These are phyloP conservation scores for Mohoua ochrocephala DNA, from an alignment of 2,113 vertebrate species.

Conservation along the genomic window DNA sequence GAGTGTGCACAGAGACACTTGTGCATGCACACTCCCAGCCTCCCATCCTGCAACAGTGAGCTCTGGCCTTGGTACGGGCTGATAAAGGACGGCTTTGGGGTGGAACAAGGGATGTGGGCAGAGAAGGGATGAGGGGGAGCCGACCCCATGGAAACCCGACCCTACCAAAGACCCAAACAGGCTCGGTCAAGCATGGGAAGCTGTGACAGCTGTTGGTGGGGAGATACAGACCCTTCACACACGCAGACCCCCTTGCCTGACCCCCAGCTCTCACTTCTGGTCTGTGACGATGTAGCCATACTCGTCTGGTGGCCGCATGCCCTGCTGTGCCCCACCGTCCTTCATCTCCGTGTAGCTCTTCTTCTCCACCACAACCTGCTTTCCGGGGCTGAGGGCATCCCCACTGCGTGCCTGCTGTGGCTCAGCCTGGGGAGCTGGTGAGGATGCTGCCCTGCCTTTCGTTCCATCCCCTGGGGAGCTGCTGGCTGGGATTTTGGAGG, in stretches of 20 bases:
- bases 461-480: background rate
- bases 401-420: background rate
- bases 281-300: conserved; percentile 95
- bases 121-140: background rate
- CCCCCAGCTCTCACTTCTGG: conserved; percentile 79
- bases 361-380: background rate
- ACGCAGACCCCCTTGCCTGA: background rate
- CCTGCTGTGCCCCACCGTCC: background rate
- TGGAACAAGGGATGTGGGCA: background rate
- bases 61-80: background rate
- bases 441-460: background rate
- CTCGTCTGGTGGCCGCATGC: conserved; percentile 72
- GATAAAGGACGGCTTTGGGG: background rate
- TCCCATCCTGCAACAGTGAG: background rate
- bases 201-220: background rate
- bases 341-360: background rate
- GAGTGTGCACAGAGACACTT: background rate
- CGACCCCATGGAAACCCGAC: background rate
- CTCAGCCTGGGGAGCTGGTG: background rate
- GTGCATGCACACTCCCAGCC: background rate
- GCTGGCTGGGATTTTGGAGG: conserved; percentile 16
- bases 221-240: background rate
- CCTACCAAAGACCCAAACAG: background rate
- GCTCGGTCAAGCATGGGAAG: background rate
- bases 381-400: fast-evolving